Evolutionary conservation across 2,888 invertebrate species (phyloP).

Genomic region (Dinocampus coccinellae): DNA sequence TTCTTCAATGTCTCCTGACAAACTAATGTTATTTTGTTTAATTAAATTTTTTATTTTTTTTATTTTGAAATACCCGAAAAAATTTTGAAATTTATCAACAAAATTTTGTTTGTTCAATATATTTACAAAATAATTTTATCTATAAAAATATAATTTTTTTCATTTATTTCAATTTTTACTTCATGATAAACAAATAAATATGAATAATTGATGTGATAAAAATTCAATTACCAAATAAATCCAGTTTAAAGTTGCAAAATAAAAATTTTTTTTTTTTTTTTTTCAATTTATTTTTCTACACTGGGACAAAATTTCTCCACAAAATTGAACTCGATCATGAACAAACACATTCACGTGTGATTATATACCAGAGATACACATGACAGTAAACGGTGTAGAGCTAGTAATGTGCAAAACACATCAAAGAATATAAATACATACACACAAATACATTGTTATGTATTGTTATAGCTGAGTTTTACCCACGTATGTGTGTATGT

Average conservation of each 20-base stretch:
- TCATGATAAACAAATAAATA: too few relatives aligned
- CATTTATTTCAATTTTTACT: too few relatives aligned
- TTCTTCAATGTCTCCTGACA: background rate
- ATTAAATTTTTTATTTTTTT: too few relatives aligned
- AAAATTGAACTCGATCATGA: conserved; percentile 58
- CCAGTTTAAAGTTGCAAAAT: too few relatives aligned
- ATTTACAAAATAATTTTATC: too few relatives aligned
- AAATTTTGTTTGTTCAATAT: too few relatives aligned
- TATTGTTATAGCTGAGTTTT: conserved; percentile 65
- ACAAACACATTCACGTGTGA: background rate
- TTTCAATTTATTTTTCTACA: background rate
- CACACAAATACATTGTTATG: conserved; percentile 58
- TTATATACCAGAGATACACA: background rate
- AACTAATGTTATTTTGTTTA: background rate
- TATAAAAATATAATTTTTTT: too few relatives aligned
- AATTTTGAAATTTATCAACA: too few relatives aligned
- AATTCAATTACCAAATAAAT: too few relatives aligned
- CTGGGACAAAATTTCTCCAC: conserved; percentile 48
- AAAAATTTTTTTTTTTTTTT: too few relatives aligned
- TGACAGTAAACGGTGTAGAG: conserved; percentile 19
- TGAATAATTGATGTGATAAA: too few relatives aligned
- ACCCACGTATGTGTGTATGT: conserved; percentile 32
- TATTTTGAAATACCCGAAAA: too few relatives aligned
- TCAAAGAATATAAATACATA: conserved; percentile 56
- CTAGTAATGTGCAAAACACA: conserved; percentile 52